Evolutionary conservation across 2,888 invertebrate genomes (phyloP).

Genomic region (Melinaea menophilus): DNA sequence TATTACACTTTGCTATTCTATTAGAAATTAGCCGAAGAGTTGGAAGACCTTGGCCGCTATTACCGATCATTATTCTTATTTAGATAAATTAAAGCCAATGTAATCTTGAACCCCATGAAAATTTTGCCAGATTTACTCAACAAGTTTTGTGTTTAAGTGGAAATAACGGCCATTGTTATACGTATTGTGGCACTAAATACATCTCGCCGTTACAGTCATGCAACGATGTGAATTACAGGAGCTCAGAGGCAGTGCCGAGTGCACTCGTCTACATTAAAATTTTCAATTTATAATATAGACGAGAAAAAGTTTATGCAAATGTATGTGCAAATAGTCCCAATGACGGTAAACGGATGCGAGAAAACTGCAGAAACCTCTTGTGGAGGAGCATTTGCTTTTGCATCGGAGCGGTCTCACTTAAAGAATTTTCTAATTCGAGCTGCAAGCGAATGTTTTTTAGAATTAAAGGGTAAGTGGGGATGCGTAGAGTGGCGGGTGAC

Average conservation of each 20-base stretch:
- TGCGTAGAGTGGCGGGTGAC: conserved; percentile 54
- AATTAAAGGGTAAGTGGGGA: conserved; percentile 33
- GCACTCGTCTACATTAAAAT: conserved; percentile 45
- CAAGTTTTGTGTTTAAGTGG: conserved; percentile 44
- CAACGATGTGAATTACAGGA: conserved; percentile 52
- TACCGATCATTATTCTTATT: conserved; percentile 50
- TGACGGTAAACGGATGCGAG: conserved; percentile 18
- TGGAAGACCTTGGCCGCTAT: conserved; percentile 61
- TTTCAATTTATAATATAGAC: conserved; percentile 12
- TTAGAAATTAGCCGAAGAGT: conserved; percentile 16
- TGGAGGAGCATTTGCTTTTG: conserved; percentile 9
- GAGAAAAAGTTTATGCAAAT: conserved; percentile 20
- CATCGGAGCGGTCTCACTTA: not conserved
- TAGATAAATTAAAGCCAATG: conserved; percentile 49
- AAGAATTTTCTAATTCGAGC: conserved; percentile 14
- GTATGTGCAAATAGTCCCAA: conserved; percentile 17
- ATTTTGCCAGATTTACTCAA: conserved; percentile 76
- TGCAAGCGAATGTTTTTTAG: conserved; percentile 19
- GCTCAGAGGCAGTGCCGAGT: conserved; percentile 55
- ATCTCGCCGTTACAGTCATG: conserved; percentile 68
- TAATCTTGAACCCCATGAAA: conserved; percentile 34
- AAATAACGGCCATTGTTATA: conserved; percentile 71
- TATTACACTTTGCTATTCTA: not conserved
- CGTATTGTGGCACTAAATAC: conserved; percentile 59
- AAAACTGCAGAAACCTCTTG: conserved; percentile 13